These are phyloP conservation scores for Hypanus sabinus DNA, from an alignment of 2,113 vertebrate genomes.

Conservation along the genomic window DNA sequence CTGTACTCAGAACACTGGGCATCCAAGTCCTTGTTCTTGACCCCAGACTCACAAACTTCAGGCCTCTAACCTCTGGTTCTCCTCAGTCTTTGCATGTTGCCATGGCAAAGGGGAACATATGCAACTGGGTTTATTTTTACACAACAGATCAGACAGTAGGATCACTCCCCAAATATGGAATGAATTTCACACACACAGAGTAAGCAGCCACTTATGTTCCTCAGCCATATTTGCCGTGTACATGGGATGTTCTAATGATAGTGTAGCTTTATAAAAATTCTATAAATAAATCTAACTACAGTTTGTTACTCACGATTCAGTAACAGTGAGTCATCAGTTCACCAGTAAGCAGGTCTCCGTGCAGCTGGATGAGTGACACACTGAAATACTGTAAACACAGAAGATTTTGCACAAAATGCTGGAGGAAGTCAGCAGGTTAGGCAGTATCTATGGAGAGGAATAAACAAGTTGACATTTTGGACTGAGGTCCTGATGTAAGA, in stretches of 20 bases:
- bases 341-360: no score
- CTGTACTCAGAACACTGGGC: no score
- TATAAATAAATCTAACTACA: neutral
- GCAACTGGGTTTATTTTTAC: slow-evolving; percentile 16
- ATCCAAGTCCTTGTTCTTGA: no score
- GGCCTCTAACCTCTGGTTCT: neutral
- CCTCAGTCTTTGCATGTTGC: neutral
- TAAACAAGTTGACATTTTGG: no score
- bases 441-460: no score
- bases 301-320: neutral
- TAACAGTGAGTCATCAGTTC: neutral
- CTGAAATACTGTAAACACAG: no score
- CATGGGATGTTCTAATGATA: neutral
- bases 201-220: neutral
- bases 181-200: neutral
- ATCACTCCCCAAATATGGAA: neutral
- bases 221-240: no score
- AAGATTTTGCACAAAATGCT: no score
- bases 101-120: neutral
- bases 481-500: no score
- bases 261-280: neutral
- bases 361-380: neutral
- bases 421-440: no score
- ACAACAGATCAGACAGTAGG: slow-evolving; percentile 1
- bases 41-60: no score